Evolutionary conservation across 2,113 vertebrate genomes (phyloP), one percentile per base, ranked within the genome.

Genomic region (Myrmecobius fasciatus): DNA sequence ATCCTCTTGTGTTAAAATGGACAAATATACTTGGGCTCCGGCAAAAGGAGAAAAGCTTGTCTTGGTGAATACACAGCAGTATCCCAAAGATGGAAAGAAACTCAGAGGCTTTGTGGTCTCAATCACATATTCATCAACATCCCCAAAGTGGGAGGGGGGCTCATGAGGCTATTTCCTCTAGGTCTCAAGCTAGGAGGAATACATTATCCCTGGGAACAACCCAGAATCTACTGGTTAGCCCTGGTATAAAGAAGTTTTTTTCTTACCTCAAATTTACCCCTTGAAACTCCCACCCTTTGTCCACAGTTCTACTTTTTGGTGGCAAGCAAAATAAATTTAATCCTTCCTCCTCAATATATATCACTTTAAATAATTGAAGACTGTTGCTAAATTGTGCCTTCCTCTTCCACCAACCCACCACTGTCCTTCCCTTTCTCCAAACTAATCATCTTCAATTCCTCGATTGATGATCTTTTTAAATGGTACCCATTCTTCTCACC

Each of bases 121-220:
- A 83, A 17, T 43, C 6, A 43, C 28, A 83, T 24, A 20, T 83
- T 43, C 36, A 83, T 95, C 52, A 49, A 89, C 91, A 52, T 43
- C 95, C 49, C 31, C 24, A 47, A 36, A 54, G 26, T 47, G 0
- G 3, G 28, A 46, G n/a, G 31, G 46, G 26, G 12, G 0, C 43
- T 36, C 31, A 47, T 31, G 11, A 0, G 0, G 3, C 28, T 0
- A 52, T 48, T 94, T 90, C 31, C n/a, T 49, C 10, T 1, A 31
- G 0, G 9, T 20, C 17, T 52, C 0, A 22, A 24, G 25, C 3
- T n/a, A 3, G 47, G 22, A 0, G 25, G 8, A 28, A 56, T 56
- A 56, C 8, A 56, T 56, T 8, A 56, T 28, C 54, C 26, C 53
- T 54, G 5, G 53, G 60, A 75, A 14, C 67, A 83, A 22, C 67